phyloP scores from a whole-genome alignment of 2,888 invertebrate genomes.

The Apoderus coryli region DNA sequence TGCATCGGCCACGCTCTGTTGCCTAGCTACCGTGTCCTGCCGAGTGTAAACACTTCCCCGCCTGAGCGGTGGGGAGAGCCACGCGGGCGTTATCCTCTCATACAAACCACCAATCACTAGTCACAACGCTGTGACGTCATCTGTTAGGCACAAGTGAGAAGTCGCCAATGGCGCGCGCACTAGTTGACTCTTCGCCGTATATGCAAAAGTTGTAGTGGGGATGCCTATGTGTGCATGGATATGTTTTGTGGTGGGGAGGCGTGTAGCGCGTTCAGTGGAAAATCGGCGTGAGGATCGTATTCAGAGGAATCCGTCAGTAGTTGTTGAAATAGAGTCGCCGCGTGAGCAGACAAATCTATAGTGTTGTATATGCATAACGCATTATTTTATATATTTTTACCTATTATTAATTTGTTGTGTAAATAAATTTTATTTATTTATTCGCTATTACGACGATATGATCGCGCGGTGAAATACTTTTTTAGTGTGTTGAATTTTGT shows the following conservation, averaged over 20 bases:
- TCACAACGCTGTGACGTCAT: conserved; percentile 27
- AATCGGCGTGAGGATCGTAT: conserved; percentile 19
- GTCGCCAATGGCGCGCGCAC: conserved; percentile 33
- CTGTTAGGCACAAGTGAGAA: conserved; percentile 24
- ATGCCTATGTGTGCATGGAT: too few species aligned
- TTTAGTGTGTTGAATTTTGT: conserved; percentile 4
- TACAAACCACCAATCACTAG: conserved; percentile 28
- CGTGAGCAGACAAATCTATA: conserved; percentile 36
- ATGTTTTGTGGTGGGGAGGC: too few species aligned
- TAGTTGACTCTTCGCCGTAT: too few species aligned
- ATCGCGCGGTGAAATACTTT: conserved; percentile 5
- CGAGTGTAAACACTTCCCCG: conserved; percentile 35
- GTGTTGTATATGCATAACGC: too few species aligned
- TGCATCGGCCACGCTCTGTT: conserved; percentile 29
- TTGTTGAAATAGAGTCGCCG: conserved; percentile 43
- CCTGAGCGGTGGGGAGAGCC: conserved; percentile 23
- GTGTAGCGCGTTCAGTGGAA: conserved; percentile 10
- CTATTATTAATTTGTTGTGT: too few species aligned
- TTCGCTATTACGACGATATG: too few species aligned
- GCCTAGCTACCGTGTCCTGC: conserved; percentile 34
- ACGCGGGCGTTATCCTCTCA: conserved; percentile 16
- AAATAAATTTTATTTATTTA: too few species aligned
- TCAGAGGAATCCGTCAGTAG: conserved; percentile 35
- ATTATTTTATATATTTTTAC: too few species aligned
- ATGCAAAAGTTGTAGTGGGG: conserved; percentile 22